phyloP scores from a whole-genome alignment of 2,113 vertebrate species.

The Hyaena hyaena region DNA sequence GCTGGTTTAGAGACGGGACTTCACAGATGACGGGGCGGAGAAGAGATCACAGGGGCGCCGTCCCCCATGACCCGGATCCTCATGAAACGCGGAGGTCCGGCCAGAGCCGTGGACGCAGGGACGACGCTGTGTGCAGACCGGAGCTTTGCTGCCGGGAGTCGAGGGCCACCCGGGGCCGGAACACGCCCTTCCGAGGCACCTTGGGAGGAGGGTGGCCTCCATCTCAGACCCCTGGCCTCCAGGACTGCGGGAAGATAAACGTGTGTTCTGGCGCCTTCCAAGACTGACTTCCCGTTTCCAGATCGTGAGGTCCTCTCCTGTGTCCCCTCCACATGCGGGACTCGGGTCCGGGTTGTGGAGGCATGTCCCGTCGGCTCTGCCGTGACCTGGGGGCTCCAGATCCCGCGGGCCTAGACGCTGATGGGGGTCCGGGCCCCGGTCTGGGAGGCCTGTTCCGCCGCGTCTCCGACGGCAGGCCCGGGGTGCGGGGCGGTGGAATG shows the following conservation, averaged over 20 bases:
- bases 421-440: neutral
- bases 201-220: fast-evolving
- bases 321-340: fast-evolving
- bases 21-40: neutral
- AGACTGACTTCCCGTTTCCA: fast-evolving
- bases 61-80: fast-evolving
- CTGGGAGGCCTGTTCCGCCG: neutral
- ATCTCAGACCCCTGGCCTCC: neutral
- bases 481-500: neutral
- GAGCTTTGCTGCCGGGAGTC: neutral
- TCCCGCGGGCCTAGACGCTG: fast-evolving
- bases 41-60: neutral
- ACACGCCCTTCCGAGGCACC: fast-evolving
- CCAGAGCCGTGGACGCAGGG: fast-evolving
- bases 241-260: fast-evolving
- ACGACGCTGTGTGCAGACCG: fast-evolving
- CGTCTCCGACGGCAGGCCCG: neutral
- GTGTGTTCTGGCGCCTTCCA: fast-evolving
- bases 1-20: neutral
- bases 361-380: neutral
- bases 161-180: fast-evolving
- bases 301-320: fast-evolving
- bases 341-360: neutral
- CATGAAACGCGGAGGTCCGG: neutral
- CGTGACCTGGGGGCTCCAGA: no score